These are phyloP conservation scores for Drosophila suboccidentalis DNA, from an alignment of 2,888 invertebrate genomes.

Conservation along the genomic window DNA sequence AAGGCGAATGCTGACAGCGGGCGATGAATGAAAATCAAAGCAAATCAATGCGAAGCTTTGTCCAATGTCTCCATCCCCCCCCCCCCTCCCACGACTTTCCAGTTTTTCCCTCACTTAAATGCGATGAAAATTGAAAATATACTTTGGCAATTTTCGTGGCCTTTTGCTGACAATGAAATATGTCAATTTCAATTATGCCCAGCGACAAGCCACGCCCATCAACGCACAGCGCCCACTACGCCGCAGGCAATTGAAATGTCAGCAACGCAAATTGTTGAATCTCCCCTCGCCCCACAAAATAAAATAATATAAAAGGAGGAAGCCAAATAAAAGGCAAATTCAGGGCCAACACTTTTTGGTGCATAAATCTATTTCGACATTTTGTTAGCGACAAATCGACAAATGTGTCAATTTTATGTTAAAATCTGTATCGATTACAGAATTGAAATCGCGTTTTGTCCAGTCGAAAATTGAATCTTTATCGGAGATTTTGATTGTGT, in stretches of 20 bases:
- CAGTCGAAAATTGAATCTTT: conserved; percentile 11
- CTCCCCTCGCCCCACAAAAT: conserved; percentile 1
- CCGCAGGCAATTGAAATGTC: conserved; percentile 69
- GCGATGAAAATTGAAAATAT: conserved; percentile 77
- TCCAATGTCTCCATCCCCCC: conserved; percentile 2
- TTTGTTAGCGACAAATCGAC: conserved; percentile 44
- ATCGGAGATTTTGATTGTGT: conserved; percentile 6
- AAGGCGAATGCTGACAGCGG: conserved; percentile 64
- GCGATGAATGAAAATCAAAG: conserved; percentile 75
- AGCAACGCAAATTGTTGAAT: conserved; percentile 29
- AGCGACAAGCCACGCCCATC: conserved; percentile 38
- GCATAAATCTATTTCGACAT: conserved; percentile 47
- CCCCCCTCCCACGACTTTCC: neutral
- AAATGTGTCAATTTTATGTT: conserved; percentile 72
- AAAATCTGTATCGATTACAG: conserved; percentile 64
- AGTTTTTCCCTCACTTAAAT: conserved; percentile 36
- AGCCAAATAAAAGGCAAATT: conserved; percentile 10
- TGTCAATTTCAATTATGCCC: conserved; percentile 76
- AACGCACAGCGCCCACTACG: conserved; percentile 10
- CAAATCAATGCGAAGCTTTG: conserved; percentile 68
- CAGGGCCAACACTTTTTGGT: conserved; percentile 17
- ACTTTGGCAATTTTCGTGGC: conserved; percentile 75
- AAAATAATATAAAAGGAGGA: neutral
- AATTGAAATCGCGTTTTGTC: conserved; percentile 34
- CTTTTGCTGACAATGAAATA: conserved; percentile 69